These are phyloP conservation scores for Cricetomys ansorgei DNA, from an alignment of 2,113 vertebrate genomes.

Conservation along the genomic window DNA sequence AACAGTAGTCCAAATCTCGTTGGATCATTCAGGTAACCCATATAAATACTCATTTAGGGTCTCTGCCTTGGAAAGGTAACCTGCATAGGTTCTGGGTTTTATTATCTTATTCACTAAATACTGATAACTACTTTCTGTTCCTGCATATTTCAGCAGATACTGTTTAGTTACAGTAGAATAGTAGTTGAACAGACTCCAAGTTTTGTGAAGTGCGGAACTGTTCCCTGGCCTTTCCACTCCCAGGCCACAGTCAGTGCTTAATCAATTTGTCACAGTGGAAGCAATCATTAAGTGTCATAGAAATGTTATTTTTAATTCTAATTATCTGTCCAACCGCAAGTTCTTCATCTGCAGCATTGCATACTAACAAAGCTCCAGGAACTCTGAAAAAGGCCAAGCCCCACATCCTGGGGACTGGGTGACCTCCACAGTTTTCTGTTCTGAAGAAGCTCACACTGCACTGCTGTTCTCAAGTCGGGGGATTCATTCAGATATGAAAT, in stretches of 20 bases:
- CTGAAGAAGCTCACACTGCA: slow-evolving; percentile 16
- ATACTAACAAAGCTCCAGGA: slow-evolving; percentile 41
- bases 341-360: neutral
- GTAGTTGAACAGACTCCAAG: neutral
- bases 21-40: neutral
- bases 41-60: neutral
- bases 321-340: neutral
- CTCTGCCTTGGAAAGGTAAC: neutral
- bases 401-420: slow-evolving; percentile 49
- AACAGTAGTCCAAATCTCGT: neutral
- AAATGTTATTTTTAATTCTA: slow-evolving; percentile 38
- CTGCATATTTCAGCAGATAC: neutral
- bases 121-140: neutral
- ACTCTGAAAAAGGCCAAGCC: slow-evolving; percentile 40
- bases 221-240: neutral
- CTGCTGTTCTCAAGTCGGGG: slow-evolving; percentile 28
- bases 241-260: neutral
- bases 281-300: neutral
- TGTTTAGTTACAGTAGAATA: neutral
- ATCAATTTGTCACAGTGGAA: neutral
- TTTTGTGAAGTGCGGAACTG: neutral
- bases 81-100: neutral
- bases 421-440: slow-evolving; percentile 40
- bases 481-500: slow-evolving; percentile 65
- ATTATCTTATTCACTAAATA: neutral